Conservation (phyloP, 2,797 vertebrate genomes). For the Anabas testudineus region DNA sequence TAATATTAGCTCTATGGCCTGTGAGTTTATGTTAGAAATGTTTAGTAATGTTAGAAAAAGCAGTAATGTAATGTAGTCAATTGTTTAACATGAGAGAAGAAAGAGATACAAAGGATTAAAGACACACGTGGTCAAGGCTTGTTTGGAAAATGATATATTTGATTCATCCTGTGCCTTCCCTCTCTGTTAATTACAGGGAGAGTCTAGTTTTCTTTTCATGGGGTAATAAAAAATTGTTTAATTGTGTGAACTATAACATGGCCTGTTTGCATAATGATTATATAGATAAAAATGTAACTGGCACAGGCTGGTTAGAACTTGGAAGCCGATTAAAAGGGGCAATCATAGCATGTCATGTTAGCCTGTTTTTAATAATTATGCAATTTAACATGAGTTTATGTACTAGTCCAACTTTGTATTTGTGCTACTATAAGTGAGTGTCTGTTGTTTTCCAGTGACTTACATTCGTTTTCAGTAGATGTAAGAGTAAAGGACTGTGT, state of each 20-base stretch:
- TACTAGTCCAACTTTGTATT: not conserved
- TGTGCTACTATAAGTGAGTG: not conserved
- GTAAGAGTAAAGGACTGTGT: not conserved
- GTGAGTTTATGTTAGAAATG: too few species aligned
- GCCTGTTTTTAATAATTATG: not conserved
- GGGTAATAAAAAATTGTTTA: not conserved
- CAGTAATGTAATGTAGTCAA: too few species aligned
- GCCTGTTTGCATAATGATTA: not conserved
- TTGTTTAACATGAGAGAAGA: conserved; percentile 4
- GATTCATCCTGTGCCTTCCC: not conserved
- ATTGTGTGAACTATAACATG: not conserved
- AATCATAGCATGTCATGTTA: too few species aligned
- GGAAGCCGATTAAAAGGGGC: not conserved
- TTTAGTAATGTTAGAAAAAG: too few species aligned
- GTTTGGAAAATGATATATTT: not conserved
- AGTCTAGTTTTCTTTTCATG: not conserved
- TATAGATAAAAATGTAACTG: not conserved
- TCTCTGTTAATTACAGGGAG: not conserved
- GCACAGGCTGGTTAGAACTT: too few species aligned
- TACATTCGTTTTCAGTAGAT: not conserved
- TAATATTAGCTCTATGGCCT: too few species aligned
- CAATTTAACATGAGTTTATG: not conserved
- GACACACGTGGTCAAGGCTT: too few species aligned
- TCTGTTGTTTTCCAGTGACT: not conserved
- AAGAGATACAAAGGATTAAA: not conserved